phyloP scores from a whole-genome alignment of 2,113 vertebrate genomes.

The Merops nubicus region DNA sequence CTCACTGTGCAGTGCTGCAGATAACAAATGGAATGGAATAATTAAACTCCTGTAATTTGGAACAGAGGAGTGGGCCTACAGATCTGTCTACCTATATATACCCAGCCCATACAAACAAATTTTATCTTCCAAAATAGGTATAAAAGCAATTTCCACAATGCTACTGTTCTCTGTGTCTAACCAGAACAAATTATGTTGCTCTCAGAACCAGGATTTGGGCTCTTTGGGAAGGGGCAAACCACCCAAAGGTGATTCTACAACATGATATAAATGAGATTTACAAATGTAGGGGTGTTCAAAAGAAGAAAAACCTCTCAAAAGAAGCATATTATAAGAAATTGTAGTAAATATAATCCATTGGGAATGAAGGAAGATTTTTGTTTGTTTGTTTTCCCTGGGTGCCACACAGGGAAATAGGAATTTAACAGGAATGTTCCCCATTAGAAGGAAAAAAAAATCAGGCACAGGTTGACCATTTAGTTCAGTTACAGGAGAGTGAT shows the following conservation, averaged over 20 bases:
- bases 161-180: slow-evolving; percentile 45
- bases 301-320: neutral
- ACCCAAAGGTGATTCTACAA: neutral
- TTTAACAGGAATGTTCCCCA: neutral
- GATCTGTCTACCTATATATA: slow-evolving; percentile 29
- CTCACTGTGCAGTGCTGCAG: slow-evolving; percentile 60
- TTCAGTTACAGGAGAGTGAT: neutral
- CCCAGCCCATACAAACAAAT: slow-evolving; percentile 1
- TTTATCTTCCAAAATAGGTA: slow-evolving; percentile 39
- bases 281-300: neutral
- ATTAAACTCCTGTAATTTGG: slow-evolving; percentile 55
- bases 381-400: neutral
- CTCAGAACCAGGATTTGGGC: slow-evolving; percentile 1
- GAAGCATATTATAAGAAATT: neutral
- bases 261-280: neutral
- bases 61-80: neutral
- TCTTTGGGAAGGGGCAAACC: neutral
- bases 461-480: neutral
- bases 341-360: neutral
- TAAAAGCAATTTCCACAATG: slow-evolving; percentile 41
- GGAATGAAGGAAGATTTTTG: neutral
- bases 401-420: neutral
- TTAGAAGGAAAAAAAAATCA: neutral
- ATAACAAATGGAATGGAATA: slow-evolving; percentile 66
- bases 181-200: neutral